Base-by-base conservation (phyloP, 2,888 invertebrate genomes). In the Xanthostigma xanthostigma region DNA sequence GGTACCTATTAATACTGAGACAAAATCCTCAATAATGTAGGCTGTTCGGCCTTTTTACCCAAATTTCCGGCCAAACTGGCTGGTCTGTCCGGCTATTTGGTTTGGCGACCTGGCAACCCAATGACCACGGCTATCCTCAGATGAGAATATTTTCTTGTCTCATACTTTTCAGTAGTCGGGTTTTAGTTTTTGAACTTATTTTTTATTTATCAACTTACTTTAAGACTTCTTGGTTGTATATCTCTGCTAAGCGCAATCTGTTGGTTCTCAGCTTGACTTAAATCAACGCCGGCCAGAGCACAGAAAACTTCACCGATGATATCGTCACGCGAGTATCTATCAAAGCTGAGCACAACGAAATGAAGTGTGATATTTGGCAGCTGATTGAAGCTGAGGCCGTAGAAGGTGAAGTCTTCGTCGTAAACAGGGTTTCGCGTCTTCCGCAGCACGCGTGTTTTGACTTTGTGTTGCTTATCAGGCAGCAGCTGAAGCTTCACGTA, bases 341-440 rank as follows among this genome's bases (percentile, higher is more conserved):
- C 95, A 68, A 94, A 96, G 69, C 88, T 96, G 62, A 89, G 76
- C 13, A 93, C 86, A 48, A 92, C 89, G 66, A 95, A 94, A 71
- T 95, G 94, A 46, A 94, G 74, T 6, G 93, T 94, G 67, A 92
- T 91, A 61, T 81, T 83, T 62, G 85, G 75, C 51, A 95, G 74
- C 67, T 95, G 93, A 62, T 84, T 83, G 56, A 84, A 80, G 45
- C 81, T 82, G 59, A 93, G 79, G 48, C 96, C 96, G 64, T 95
- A 98, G 76, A 98, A 97, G 1, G 96, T 97, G 66, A 98, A 98
- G 67, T 96, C 96, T 69, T 98, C 98, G 62, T 98, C 96, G 68
- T 96, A 98, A 2, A 92, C 85, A 0, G 98, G 98, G 70, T 92
- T 91, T 47, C 90, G 78, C 42, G 97, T 96, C 66, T 96, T 95